phyloP scores from a whole-genome alignment of 2,113 vertebrate species.

The Jaculus jaculus region DNA sequence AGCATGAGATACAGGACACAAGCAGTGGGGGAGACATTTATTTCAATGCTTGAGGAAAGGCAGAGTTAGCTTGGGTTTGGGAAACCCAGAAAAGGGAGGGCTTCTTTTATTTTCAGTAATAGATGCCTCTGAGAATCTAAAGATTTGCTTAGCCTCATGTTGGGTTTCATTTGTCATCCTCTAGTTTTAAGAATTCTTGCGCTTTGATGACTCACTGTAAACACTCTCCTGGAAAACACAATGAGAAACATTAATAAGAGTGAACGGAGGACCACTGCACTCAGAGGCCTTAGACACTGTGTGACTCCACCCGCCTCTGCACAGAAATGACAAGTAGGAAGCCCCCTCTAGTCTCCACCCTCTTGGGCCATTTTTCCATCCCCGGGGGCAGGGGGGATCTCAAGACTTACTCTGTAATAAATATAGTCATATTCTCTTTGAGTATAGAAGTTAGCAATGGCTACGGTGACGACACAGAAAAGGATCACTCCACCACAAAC shows the following conservation, averaged over 20 bases:
- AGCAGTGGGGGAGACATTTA: not conserved
- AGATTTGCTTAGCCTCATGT: not conserved
- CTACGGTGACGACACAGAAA: too few species aligned
- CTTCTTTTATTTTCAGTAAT: not conserved
- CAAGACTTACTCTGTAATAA: not conserved
- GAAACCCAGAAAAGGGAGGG: not conserved
- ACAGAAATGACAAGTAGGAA: not conserved
- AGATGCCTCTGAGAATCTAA: not conserved
- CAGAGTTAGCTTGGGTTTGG: not conserved
- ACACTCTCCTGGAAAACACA: not conserved
- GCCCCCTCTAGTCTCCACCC: not conserved
- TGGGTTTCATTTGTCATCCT: not conserved
- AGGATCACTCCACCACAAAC: not conserved
- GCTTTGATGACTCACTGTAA: not conserved
- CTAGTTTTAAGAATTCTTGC: not conserved
- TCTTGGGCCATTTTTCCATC: not conserved
- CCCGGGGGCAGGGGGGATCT: not conserved
- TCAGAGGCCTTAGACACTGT: fast-evolving
- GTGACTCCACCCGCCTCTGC: not conserved
- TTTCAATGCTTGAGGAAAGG: not conserved
- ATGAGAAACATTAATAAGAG: not conserved
- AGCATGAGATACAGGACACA: not conserved
- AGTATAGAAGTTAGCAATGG: too few species aligned
- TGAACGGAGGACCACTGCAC: not conserved
- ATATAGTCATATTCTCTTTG: too few species aligned